A percentile compares a stretch with the other conserved stretches of the same genome.
Conservation (phyloP, 2,888 invertebrate genomes). For the Neelides folsomi region DNA sequence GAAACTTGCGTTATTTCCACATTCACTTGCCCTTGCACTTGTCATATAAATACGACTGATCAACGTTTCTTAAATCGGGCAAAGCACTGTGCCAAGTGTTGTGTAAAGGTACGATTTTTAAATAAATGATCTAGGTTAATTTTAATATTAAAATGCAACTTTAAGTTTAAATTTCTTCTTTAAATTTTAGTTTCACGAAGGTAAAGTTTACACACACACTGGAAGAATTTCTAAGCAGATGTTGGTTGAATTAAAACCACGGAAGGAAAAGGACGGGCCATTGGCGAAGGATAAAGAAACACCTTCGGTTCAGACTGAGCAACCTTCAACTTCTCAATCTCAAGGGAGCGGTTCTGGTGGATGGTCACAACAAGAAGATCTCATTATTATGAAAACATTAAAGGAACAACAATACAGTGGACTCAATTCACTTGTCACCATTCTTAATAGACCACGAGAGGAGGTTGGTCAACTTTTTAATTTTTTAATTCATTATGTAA, state of each 20-base stretch:
- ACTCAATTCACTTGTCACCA: no score
- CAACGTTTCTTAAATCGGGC: conserved; percentile 14
- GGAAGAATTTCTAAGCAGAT: conserved; percentile 55
- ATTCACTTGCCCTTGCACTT: conserved; percentile 25
- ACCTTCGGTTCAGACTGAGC: no score
- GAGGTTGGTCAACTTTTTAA: no score
- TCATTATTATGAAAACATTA: no score
- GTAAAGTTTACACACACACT: conserved; percentile 58
- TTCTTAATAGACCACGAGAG: no score
- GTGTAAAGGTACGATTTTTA: conserved; percentile 21
- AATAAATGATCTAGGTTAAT: not conserved
- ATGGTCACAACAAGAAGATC: no score
- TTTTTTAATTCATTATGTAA: no score
- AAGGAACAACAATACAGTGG: no score
- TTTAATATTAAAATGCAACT: not conserved
- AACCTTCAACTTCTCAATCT: no score
- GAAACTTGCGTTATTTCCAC: conserved; percentile 24
- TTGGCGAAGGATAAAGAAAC: no score
- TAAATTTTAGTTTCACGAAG: conserved; percentile 56
- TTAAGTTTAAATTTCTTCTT: conserved; percentile 16
- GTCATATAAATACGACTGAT: conserved; percentile 20
- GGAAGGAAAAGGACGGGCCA: conserved; percentile 9
- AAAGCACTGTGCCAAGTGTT: conserved; percentile 29
- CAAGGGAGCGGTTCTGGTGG: no score
- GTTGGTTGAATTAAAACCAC: conserved; percentile 40